Evolutionary conservation across 2,888 invertebrate species (phyloP).

Genomic region (Lasioglossum lativentre): DNA sequence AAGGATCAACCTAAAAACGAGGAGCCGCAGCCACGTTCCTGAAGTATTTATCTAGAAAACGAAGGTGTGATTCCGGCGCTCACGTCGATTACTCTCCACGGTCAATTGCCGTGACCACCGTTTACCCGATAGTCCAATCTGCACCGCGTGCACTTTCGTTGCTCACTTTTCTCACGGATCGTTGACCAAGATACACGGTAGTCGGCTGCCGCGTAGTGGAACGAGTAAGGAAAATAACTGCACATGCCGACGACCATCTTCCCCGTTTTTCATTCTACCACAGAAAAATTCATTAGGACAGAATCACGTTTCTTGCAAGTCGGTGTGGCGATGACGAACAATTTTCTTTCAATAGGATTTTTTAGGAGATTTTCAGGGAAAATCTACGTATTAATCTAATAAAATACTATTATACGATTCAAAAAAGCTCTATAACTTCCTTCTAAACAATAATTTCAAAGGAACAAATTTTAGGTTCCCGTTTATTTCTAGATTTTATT

Average conservation of each 20-base stretch:
- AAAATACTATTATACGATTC: too few relatives aligned
- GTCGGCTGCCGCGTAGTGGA: conserved; percentile 16
- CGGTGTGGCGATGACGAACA: background rate
- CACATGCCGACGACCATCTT: background rate
- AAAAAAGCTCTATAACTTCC: too few relatives aligned
- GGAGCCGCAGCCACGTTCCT: background rate
- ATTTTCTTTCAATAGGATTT: too few relatives aligned
- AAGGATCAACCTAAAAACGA: background rate
- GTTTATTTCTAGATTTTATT: too few relatives aligned
- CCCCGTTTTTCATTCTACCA: background rate
- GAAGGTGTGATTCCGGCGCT: conserved; percentile 5
- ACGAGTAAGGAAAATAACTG: background rate
- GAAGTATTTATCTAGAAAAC: conserved; percentile 1
- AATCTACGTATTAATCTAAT: too few relatives aligned
- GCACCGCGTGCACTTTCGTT: conserved; percentile 28
- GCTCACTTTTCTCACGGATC: conserved; percentile 42
- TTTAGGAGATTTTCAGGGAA: too few relatives aligned
- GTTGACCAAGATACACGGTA: conserved; percentile 48
- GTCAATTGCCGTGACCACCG: conserved; percentile 14
- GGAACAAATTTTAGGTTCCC: too few relatives aligned
- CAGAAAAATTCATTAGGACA: background rate
- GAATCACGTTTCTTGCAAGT: background rate
- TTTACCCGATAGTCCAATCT: conserved; percentile 44
- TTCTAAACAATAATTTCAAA: too few relatives aligned
- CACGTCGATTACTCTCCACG: conserved; percentile 3